Evolutionary conservation across 2,888 invertebrate genomes (phyloP).

Genomic region (Augiades crinisus): DNA sequence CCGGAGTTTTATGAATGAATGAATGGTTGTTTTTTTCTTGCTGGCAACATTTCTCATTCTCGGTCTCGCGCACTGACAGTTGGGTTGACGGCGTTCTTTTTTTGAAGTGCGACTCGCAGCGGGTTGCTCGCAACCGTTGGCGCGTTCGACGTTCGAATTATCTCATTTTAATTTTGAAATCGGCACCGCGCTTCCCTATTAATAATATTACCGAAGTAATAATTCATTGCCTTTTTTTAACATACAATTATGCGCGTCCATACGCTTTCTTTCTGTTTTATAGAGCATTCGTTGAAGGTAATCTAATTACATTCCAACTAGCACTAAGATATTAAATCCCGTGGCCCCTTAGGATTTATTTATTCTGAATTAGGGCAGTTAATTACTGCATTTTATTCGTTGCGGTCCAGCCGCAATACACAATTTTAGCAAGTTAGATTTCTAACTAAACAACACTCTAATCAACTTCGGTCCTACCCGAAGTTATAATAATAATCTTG

Average conservation of each 20-base stretch:
- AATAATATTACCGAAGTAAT: constrained; percentile 10
- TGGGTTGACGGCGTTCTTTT: constrained; percentile 68
- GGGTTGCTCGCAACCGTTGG: constrained; percentile 71
- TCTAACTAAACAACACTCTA: too few relatives aligned
- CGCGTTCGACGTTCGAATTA: constrained; percentile 51
- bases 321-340: too few relatives aligned
- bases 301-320: too few relatives aligned
- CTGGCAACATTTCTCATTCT: constrained; percentile 75
- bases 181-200: constrained; percentile 49
- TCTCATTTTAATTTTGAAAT: constrained; percentile 72
- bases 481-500: too few relatives aligned
- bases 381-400: too few relatives aligned
- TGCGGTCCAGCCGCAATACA: too few relatives aligned
- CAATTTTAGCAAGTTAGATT: too few relatives aligned
- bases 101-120: constrained; percentile 72
- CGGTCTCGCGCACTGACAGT: constrained; percentile 70
- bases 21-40: constrained; percentile 57
- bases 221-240: constrained; percentile 1
- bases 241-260: neutral
- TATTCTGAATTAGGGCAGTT: too few relatives aligned
- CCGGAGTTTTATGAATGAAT: constrained; percentile 74
- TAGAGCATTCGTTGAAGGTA: too few relatives aligned
- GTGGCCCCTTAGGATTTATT: too few relatives aligned
- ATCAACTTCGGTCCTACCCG: too few relatives aligned
- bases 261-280: neutral